These are phyloP conservation scores for Macrotis lagotis DNA, from an alignment of 2,113 vertebrate species.

Conservation along the genomic window DNA sequence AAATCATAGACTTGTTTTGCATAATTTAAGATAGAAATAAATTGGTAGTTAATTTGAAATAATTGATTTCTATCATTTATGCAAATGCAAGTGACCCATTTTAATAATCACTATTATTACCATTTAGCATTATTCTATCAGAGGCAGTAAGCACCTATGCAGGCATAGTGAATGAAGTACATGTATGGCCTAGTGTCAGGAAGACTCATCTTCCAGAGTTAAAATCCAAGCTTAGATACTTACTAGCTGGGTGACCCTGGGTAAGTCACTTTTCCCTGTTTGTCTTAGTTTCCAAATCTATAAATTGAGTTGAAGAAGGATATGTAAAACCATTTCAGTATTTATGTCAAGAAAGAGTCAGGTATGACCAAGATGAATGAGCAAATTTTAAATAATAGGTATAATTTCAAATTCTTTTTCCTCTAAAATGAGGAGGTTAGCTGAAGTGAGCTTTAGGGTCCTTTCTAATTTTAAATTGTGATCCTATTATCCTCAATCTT, in stretches of 20 bases:
- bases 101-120: not conserved
- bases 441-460: not conserved
- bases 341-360: not conserved
- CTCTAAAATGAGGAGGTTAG: not conserved
- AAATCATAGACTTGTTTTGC: slow-evolving; percentile 3
- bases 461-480: not conserved
- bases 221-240: not conserved
- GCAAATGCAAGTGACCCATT: not conserved
- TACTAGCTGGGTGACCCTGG: not conserved
- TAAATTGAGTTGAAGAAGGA: not conserved
- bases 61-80: slow-evolving; percentile 23
- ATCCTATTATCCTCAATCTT: not conserved
- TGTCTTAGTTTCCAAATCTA: not conserved
- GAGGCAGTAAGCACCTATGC: not conserved
- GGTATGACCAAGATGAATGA: not conserved
- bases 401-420: not conserved
- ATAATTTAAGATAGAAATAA: slow-evolving; percentile 2
- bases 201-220: not conserved
- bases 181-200: too few relatives aligned
- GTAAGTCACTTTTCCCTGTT: not conserved
- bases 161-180: not conserved
- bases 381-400: not conserved
- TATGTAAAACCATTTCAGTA: not conserved
- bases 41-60: not conserved
- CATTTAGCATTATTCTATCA: not conserved